Conservation (phyloP, 2,113 vertebrate species). For the Thalassoma bifasciatum region DNA sequence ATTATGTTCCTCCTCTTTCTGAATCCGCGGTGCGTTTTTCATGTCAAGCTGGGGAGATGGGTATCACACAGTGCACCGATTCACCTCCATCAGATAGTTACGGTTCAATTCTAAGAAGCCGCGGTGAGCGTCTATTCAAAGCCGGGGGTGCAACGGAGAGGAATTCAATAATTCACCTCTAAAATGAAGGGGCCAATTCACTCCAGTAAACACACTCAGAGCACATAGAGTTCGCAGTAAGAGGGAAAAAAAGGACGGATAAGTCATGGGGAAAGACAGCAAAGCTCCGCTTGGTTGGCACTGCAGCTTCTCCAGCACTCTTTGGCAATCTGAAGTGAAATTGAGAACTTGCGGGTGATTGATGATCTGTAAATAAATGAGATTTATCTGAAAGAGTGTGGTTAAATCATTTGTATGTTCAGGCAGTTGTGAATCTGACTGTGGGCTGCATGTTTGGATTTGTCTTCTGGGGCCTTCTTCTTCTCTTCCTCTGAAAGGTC, state of each 20-base stretch:
- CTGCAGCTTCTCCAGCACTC: conserved; percentile 42
- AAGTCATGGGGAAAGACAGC: conserved; percentile 69
- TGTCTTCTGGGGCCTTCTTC: conserved; percentile 29
- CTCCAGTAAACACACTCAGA: conserved; percentile 52
- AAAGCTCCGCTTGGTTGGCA: conserved; percentile 60
- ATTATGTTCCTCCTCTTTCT: conserved; percentile 49
- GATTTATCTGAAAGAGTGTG: conserved; percentile 56
- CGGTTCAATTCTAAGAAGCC: conserved; percentile 54
- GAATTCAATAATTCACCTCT: conserved; percentile 73
- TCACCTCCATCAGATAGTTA: conserved; percentile 67
- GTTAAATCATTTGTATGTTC: not conserved
- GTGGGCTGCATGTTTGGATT: conserved; percentile 8
- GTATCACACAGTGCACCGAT: conserved; percentile 64
- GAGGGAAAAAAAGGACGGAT: conserved; percentile 5
- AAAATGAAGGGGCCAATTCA: conserved; percentile 52
- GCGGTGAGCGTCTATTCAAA: conserved; percentile 39
- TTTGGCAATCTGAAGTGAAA: conserved; percentile 53
- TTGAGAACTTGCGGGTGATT: conserved; percentile 50
- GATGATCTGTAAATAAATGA: conserved; percentile 59
- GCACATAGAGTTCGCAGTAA: conserved; percentile 45
- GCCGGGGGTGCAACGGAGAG: conserved; percentile 47
- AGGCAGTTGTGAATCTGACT: not conserved
- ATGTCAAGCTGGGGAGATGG: conserved; percentile 68
- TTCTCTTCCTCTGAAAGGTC: conserved; percentile 7
- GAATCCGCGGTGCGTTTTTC: conserved; percentile 61